Conservation (phyloP, 2,113 vertebrate species). For the Eira barbara region DNA sequence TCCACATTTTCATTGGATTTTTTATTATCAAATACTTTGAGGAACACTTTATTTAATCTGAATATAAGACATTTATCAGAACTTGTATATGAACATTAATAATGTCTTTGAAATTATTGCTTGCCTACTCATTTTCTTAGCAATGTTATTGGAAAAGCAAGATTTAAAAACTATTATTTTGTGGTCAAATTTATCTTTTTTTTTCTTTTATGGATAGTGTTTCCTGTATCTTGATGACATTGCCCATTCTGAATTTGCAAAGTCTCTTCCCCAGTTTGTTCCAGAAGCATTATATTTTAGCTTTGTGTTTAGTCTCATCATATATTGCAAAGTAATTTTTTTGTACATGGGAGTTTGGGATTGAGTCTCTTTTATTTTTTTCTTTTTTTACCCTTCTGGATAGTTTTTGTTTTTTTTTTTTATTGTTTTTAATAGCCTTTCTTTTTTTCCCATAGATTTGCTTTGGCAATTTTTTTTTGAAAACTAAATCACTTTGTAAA, state of each 20-base stretch:
- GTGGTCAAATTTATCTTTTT: not conserved
- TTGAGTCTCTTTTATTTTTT: not conserved
- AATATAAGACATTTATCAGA: not conserved
- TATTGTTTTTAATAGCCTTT: not conserved
- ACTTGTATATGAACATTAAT: not conserved
- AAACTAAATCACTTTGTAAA: not conserved
- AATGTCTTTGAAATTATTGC: not conserved
- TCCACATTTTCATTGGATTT: not conserved
- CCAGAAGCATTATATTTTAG: not conserved
- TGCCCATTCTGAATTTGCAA: not conserved
- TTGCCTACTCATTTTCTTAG: not conserved
- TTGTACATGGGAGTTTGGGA: not conserved
- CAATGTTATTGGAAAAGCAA: not conserved
- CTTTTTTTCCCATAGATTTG: not conserved
- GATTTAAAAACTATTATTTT: not conserved
- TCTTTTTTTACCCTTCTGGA: not conserved
- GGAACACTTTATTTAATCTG: not conserved
- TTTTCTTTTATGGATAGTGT: not conserved
- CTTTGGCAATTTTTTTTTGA: not conserved
- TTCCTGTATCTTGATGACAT: not conserved
- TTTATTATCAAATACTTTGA: not conserved
- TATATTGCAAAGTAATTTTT: not conserved
- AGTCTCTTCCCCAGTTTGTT: not conserved
- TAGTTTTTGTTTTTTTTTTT: not conserved
- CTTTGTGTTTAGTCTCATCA: not conserved